Conservation (phyloP, 2,888 invertebrate species). For the Calliphora vomitoria region DNA sequence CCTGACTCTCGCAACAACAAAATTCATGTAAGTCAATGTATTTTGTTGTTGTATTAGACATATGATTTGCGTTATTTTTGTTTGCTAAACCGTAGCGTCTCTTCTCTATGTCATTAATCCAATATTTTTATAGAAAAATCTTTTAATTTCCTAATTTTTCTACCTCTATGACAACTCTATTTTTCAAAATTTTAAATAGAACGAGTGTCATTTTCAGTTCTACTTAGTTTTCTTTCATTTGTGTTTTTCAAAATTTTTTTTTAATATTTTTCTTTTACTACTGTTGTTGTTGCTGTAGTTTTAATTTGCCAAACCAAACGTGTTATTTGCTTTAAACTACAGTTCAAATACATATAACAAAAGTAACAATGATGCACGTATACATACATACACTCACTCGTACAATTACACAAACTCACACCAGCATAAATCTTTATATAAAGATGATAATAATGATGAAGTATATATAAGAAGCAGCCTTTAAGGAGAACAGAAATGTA, state of each 20-base stretch:
- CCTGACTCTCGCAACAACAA: no score
- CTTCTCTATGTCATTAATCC: no score
- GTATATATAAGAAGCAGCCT: neutral
- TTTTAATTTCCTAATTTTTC: no score
- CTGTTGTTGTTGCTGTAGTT: slow-evolving; percentile 13
- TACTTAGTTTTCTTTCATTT: slow-evolving; percentile 36
- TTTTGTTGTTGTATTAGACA: no score
- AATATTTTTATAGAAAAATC: no score
- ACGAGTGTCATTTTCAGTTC: slow-evolving; percentile 62
- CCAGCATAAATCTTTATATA: slow-evolving; percentile 9
- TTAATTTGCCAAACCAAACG: slow-evolving; percentile 68
- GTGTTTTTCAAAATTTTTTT: neutral
- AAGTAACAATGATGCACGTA: slow-evolving; percentile 6
- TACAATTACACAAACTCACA: neutral
- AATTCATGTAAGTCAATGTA: no score
- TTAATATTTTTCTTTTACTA: neutral
- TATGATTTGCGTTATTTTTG: no score
- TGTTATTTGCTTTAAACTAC: slow-evolving; percentile 65
- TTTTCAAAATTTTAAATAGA: slow-evolving; percentile 3
- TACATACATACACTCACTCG: neutral
- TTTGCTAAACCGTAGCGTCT: no score
- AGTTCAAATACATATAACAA: slow-evolving; percentile 64
- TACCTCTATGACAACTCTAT: neutral
- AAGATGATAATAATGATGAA: slow-evolving; percentile 32
- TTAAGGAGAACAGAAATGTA: neutral